A percentile compares a stretch with the other conserved stretches of the same genome.
Conservation (phyloP, 2,113 vertebrate species). For the Trogon surrucura region DNA sequence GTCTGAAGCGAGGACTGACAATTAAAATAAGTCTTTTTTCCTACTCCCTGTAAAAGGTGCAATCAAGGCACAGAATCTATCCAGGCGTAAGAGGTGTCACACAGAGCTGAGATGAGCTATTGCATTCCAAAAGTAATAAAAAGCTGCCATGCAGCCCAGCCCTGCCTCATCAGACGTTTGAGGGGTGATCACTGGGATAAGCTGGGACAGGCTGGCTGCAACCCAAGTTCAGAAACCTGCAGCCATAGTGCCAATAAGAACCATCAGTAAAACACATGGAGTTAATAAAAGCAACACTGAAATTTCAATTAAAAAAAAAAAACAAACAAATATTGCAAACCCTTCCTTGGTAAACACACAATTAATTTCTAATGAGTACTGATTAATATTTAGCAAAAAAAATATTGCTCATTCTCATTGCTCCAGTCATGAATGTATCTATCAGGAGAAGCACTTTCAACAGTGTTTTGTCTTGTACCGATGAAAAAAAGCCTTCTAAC, state of each 20-base stretch:
- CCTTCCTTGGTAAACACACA: neutral
- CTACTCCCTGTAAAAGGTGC: neutral
- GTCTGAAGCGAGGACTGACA: neutral
- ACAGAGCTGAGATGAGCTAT: constrained; percentile 34
- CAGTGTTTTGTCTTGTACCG: neutral
- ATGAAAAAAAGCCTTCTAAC: constrained; percentile 40
- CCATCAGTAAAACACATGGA: neutral
- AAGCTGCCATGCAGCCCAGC: neutral
- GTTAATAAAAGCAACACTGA: neutral
- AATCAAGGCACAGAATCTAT: neutral
- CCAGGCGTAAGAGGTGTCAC: constrained; percentile 16
- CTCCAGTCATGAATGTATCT: neutral
- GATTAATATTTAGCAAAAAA: neutral
- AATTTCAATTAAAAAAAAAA: neutral
- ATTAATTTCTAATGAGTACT: neutral
- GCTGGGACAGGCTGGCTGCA: neutral
- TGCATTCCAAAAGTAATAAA: constrained; percentile 43
- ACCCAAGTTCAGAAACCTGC: neutral
- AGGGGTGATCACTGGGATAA: neutral
- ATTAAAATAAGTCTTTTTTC: neutral
- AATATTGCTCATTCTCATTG: neutral
- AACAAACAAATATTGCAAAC: neutral
- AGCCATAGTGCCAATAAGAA: neutral
- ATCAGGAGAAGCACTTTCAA: neutral
- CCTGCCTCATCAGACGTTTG: neutral